phyloP scores from a whole-genome alignment of 2,888 invertebrate genomes.

The Poecilobothrus nobilitatus region DNA sequence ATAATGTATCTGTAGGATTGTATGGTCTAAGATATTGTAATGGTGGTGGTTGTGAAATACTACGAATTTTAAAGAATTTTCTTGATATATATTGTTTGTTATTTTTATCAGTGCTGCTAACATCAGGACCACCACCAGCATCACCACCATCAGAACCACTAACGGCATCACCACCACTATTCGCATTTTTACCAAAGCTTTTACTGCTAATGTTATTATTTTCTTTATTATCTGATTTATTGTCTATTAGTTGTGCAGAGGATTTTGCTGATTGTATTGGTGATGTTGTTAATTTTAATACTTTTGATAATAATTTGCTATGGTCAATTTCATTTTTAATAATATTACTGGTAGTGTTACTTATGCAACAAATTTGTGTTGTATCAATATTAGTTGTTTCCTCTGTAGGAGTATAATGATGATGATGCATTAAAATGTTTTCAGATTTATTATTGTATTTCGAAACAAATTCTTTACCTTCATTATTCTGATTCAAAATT shows the following conservation, averaged over 20 bases:
- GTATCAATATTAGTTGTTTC: background rate
- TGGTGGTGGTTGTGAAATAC: slow-evolving; percentile 18
- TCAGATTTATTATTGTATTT: too few species aligned
- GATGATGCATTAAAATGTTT: too few species aligned
- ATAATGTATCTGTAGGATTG: background rate
- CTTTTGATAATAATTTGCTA: background rate
- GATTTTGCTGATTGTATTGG: background rate
- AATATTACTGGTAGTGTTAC: too few species aligned
- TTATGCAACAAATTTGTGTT: background rate
- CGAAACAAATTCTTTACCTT: too few species aligned
- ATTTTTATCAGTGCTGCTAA: background rate
- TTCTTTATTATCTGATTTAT: background rate
- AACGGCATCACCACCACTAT: background rate
- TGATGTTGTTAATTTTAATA: background rate
- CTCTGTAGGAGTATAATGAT: background rate
- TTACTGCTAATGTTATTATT: too few species aligned
- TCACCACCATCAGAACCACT: background rate
- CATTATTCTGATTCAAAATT: too few species aligned
- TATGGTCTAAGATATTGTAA: background rate
- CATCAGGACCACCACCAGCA: background rate
- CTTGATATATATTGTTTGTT: slow-evolving; percentile 5
- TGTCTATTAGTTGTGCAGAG: background rate
- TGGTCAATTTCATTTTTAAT: background rate
- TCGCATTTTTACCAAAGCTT: background rate
- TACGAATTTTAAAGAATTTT: slow-evolving; percentile 15